Evolutionary conservation across 1,140 invertebrate species (phyloP).

Genomic region (Paralvinella palmiformis): DNA sequence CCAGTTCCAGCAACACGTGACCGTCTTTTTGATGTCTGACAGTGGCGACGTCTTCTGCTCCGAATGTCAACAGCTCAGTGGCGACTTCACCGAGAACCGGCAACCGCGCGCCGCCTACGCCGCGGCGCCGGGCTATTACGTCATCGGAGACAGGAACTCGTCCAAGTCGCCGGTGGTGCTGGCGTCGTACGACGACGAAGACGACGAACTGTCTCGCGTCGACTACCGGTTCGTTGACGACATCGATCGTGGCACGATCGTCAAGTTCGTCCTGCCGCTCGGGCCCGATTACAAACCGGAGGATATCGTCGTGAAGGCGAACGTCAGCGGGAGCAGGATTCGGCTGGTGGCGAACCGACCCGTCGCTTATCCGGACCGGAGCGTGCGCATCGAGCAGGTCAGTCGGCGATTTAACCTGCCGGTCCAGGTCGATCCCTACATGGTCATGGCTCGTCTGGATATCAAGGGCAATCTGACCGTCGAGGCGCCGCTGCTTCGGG

Average conservation of each 20-base stretch:
- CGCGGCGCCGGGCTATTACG: neutral
- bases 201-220: conserved; percentile 6
- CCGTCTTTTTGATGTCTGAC: neutral
- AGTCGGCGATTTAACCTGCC: conserved; percentile 10
- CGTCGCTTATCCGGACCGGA: neutral
- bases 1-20: neutral
- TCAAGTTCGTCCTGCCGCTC: conserved; percentile 5
- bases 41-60: neutral
- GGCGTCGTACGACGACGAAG: neutral
- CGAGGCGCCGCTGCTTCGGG: conserved; percentile 10
- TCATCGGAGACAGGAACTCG: neutral
- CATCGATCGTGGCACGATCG: neutral
- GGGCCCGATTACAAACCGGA: neutral
- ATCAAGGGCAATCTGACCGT: conserved; percentile 10
- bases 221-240: conserved; percentile 13
- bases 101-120: neutral
- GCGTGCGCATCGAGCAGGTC: neutral
- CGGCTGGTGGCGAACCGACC: conserved; percentile 12
- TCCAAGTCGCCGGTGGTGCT: neutral
- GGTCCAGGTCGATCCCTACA: conserved; percentile 17
- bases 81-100: neutral
- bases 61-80: neutral
- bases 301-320: conserved; percentile 17
- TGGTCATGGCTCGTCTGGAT: conserved; percentile 16
- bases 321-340: conserved; percentile 10